A percentile compares a stretch with the other conserved stretches of the same genome.
These are phyloP conservation scores for Lasius platythorax DNA, from an alignment of 2,888 invertebrate species.

Conservation along the genomic window DNA sequence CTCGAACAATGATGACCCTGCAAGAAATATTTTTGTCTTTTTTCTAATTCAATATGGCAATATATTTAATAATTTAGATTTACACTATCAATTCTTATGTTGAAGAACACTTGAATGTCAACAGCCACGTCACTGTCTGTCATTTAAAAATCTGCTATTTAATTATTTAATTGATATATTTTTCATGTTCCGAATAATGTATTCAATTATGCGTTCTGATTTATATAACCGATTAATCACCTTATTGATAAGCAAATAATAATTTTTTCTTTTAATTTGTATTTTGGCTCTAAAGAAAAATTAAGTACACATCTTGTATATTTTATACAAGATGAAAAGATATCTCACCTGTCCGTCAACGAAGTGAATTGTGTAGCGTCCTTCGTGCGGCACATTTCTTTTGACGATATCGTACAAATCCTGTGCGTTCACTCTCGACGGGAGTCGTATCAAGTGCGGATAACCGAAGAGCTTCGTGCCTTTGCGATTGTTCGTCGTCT, in stretches of 20 bases:
- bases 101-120: background rate
- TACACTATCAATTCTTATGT: background rate
- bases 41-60: background rate
- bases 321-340: background rate
- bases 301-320: background rate
- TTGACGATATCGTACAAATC: slow-evolving; percentile 86
- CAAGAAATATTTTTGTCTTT: slow-evolving; percentile 40
- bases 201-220: background rate
- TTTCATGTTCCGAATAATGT: background rate
- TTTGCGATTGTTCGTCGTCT: slow-evolving; percentile 86
- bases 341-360: slow-evolving; percentile 88
- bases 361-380: slow-evolving; percentile 86
- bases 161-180: slow-evolving; percentile 11
- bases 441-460: slow-evolving; percentile 87
- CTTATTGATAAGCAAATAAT: background rate
- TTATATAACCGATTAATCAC: background rate
- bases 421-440: slow-evolving; percentile 87
- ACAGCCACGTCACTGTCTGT: background rate
- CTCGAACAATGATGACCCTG: slow-evolving; percentile 88
- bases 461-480: slow-evolving; percentile 87
- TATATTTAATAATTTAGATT: slow-evolving; percentile 28
- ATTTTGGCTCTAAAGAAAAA: background rate
- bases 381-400: slow-evolving; percentile 86
- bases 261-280: background rate
- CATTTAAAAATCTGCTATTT: background rate